Evolutionary conservation across 2,888 invertebrate species (phyloP).

Genomic region (Eilema sororculum): DNA sequence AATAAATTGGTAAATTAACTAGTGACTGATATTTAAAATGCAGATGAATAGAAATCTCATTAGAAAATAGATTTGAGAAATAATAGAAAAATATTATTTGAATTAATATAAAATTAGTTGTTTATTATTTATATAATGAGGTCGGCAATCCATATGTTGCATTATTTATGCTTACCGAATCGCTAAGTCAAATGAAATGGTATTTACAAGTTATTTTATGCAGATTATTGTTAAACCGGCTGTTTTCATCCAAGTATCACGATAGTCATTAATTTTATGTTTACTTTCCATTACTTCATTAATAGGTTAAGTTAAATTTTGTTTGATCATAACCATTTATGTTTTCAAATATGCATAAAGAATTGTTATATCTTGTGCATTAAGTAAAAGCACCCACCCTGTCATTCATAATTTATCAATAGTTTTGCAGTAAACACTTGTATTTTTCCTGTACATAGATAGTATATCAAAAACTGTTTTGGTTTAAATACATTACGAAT

Average conservation of each 20-base stretch:
- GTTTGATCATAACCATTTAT: slow-evolving; percentile 49
- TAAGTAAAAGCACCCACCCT: slow-evolving; percentile 24
- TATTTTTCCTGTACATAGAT: slow-evolving; percentile 48
- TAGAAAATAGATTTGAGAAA: slow-evolving; percentile 69
- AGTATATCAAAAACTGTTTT: slow-evolving; percentile 40
- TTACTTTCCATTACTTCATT: slow-evolving; percentile 49
- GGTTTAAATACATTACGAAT: slow-evolving; percentile 63
- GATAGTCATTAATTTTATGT: slow-evolving; percentile 54
- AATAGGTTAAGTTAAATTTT: slow-evolving; percentile 47
- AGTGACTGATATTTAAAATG: slow-evolving; percentile 75
- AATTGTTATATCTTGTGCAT: slow-evolving; percentile 42
- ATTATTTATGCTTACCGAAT: slow-evolving; percentile 35
- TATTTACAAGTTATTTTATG: slow-evolving; percentile 28
- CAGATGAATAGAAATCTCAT: slow-evolving; percentile 80
- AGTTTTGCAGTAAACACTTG: slow-evolving; percentile 54
- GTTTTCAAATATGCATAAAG: slow-evolving; percentile 41
- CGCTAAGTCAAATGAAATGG: slow-evolving; percentile 22
- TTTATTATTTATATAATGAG: slow-evolving; percentile 75
- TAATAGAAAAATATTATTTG: slow-evolving; percentile 68
- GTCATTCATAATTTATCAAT: slow-evolving; percentile 38
- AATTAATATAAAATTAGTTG: slow-evolving; percentile 79
- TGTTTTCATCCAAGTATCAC: slow-evolving; percentile 47
- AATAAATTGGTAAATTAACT: slow-evolving; percentile 63
- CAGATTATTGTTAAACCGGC: slow-evolving; percentile 40
- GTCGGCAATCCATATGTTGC: slow-evolving; percentile 58